Evolutionary conservation across 1,140 invertebrate species (phyloP).

Genomic region (Dinoponera quadriceps): DNA sequence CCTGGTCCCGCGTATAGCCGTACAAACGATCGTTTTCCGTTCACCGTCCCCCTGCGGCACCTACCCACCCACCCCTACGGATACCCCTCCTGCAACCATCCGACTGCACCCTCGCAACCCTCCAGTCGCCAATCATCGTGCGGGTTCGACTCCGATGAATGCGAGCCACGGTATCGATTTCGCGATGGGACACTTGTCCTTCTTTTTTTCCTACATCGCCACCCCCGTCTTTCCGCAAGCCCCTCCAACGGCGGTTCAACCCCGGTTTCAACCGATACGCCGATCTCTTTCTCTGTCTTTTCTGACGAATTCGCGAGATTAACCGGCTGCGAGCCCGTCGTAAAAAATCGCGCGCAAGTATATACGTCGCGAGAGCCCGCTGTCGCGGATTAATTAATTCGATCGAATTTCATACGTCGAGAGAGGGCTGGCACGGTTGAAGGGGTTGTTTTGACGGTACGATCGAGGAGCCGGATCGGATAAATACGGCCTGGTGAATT

Average conservation of each 20-base stretch:
- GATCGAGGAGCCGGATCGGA: slow-evolving; percentile 41
- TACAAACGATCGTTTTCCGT: slow-evolving; percentile 46
- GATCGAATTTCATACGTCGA: slow-evolving; percentile 57
- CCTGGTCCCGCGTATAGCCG: slow-evolving; percentile 42
- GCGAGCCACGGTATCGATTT: slow-evolving; percentile 63
- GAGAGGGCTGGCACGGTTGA: slow-evolving; percentile 33
- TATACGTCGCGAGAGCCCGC: slow-evolving; percentile 9
- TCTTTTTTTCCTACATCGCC: slow-evolving; percentile 47
- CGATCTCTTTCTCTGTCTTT: neutral
- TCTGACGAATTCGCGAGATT: slow-evolving; percentile 50
- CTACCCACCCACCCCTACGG: neutral
- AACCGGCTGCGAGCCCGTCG: slow-evolving; percentile 28
- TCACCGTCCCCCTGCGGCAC: neutral
- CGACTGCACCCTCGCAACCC: slow-evolving; percentile 14
- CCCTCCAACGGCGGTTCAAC: neutral
- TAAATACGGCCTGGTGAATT: slow-evolving; percentile 48
- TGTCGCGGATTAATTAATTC: slow-evolving; percentile 57
- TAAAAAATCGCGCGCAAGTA: slow-evolving; percentile 33
- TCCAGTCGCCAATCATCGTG: slow-evolving; percentile 45
- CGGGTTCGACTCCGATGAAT: slow-evolving; percentile 64
- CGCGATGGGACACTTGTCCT: slow-evolving; percentile 62
- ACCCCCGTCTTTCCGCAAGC: slow-evolving; percentile 17
- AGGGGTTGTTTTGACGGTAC: slow-evolving; percentile 50
- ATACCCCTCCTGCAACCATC: neutral
- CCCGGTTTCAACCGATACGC: neutral